phyloP scores from a whole-genome alignment of 2,113 vertebrate species.

The Vanacampus margaritifer region DNA sequence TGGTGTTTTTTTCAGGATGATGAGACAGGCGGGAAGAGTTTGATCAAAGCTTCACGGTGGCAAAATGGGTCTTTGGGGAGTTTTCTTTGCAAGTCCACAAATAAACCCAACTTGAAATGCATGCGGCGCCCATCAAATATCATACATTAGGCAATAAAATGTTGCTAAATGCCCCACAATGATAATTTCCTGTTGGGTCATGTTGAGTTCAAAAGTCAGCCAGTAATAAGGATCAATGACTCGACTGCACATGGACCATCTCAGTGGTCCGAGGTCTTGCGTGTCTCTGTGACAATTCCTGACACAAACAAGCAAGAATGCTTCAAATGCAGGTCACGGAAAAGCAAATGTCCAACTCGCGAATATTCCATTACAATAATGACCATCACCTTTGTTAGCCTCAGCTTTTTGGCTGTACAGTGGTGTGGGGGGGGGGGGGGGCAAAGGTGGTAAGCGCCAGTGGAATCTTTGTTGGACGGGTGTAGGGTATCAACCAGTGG shows the following conservation, averaged over 20 bases:
- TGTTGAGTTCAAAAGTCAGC: not conserved
- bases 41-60: slow-evolving; percentile 2
- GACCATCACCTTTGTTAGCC: too few relatives aligned
- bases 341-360: slow-evolving; percentile 11
- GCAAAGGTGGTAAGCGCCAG: slow-evolving; percentile 1
- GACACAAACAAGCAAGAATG: slow-evolving; percentile 2
- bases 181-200: not conserved
- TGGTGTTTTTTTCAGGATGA: slow-evolving; percentile 15
- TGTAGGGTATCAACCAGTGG: slow-evolving; percentile 23
- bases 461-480: slow-evolving; percentile 4
- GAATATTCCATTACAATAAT: not conserved
- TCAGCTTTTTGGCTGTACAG: not conserved
- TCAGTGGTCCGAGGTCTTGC: not conserved
- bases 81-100: not conserved
- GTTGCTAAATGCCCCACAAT: not conserved
- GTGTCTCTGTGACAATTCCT: not conserved
- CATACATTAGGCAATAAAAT: not conserved
- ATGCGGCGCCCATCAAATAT: too few relatives aligned
- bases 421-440: not conserved
- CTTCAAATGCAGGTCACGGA: slow-evolving; percentile 24
- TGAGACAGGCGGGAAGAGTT: not conserved
- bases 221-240: too few relatives aligned
- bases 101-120: not conserved
- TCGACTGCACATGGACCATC: too few relatives aligned
- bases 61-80: not conserved